Base-by-base conservation (phyloP, 1,140 invertebrate genomes). In the Leptopilina clavipes region DNA sequence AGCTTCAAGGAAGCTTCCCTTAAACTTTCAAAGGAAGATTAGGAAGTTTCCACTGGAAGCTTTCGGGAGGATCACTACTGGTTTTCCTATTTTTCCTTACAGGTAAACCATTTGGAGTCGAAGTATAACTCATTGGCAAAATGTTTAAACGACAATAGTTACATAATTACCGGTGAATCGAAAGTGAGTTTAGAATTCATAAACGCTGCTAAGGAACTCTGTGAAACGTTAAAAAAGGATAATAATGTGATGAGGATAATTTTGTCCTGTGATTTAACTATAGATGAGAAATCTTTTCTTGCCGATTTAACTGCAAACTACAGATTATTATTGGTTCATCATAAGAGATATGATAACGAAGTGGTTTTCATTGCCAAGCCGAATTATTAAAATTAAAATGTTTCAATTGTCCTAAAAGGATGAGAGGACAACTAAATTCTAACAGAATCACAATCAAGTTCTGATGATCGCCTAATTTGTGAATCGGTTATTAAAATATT, bases 311-410 rank as follows among this genome's bases (percentile, higher is more conserved):
- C 85, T 8, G 83, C 85, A 54, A 31, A 65, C 3, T 71, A 77
- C 2, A 81, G 80, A 8, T 75, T 87, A 0, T 70, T 25, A 17
- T 73, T 86, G 37, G 76, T 82, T 10, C 71, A 72, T 0, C 73
- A 76, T 40, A 8, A 10, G 1, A 80, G 80, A 84, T 83, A 82
- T 40, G 80, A 78, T 11, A 82, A 84, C 54, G 79, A 85, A 71
- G 70, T 75, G 43, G 40, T 83, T 10, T 86, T 83, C 14, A 40
- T 87, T 2, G 77, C 78, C 19, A 87, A 86, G 75, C 9, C 59
- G 9, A 75, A 74, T n/a, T 84, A 84, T 40, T 73, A 37, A 25
- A 1, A 31, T 3, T 12, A 25, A 25, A 25, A 14, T 5, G 9
- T 59, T 22, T 22, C 9, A 0, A 22, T 10, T 59, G 10, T 22